A percentile compares a stretch with the other conserved stretches of the same genome.
Conservation (phyloP, 1,140 invertebrate genomes). For the Oreohelix idahoensis region DNA sequence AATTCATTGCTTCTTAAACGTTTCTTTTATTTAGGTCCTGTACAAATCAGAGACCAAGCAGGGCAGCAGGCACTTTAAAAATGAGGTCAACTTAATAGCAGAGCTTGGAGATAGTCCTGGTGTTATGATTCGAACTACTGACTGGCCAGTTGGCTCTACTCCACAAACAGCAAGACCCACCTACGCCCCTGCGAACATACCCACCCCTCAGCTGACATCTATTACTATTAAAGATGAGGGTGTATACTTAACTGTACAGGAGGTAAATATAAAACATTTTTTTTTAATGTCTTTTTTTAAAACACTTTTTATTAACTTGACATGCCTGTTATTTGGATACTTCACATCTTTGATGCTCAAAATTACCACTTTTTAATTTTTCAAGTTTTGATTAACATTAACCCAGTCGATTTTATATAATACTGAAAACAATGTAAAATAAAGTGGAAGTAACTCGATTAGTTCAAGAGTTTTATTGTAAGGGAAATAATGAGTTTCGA, state of each 20-base stretch:
- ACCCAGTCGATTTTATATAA: too few species aligned
- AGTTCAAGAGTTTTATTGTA: too few species aligned
- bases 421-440: too few species aligned
- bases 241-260: not conserved
- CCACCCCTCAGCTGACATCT: not conserved
- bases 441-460: too few species aligned
- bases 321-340: too few species aligned
- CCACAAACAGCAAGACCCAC: not conserved
- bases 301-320: too few species aligned
- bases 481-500: too few species aligned
- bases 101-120: constrained; percentile 8
- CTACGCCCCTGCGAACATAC: not conserved
- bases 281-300: too few species aligned
- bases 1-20: not conserved
- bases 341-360: too few species aligned
- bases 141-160: not conserved
- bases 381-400: too few species aligned
- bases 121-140: not conserved
- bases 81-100: constrained; percentile 44
- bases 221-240: constrained; percentile 34
- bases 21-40: constrained; percentile 29
- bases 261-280: constrained; percentile 2
- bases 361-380: too few species aligned
- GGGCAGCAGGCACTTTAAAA: not conserved
- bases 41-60: constrained; percentile 19